Base-by-base conservation (phyloP, 2,888 invertebrate species). In the Synergus japonicus region DNA sequence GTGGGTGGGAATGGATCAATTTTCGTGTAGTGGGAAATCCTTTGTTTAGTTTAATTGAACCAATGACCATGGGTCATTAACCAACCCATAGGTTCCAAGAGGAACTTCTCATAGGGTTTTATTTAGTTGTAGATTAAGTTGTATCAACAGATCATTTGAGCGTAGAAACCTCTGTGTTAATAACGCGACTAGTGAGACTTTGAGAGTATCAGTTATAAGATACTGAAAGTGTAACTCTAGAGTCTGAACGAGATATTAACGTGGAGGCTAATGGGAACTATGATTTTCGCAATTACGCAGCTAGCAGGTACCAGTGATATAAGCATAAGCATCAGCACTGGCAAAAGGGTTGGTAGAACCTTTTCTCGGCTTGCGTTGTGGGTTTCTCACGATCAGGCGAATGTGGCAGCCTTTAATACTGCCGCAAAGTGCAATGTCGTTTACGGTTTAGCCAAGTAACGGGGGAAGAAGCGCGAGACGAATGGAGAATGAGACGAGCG, bases 361-460 rank as follows among this genome's bases (percentile, higher is more conserved):
- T 60, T 63, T 64, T 60, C 69, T 80, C 63, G 77, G 63, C 60
- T 77, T n/a, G 46, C 41, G 46, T 15, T 58, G 73, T 76, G 73
- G 78, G 83, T 83, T 84, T 84, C 84, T 84, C 84, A 82, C 84
- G 86, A 86, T 87, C 84, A 83, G 85, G 81, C 86, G 79, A 85
- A 87, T 85, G 83, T 84, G 87, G 85, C 66, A 81, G 85, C 86
- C 87, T 88, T 83, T 85, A 86, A 86, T 87, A 83, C 85, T 84
- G 85, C 85, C 82, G 85, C 84, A 82, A 85, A 83, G 84, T 81
- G 79, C 83, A 83, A 80, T 83, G 83, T 84, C 86, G 85, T 87
- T 88, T 85, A 86, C 85, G 86, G 85, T 86, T 86, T 86, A 79
- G 84, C 82, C 79, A 81, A 83, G 82, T 85, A 86, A 87, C 86